Conservation (phyloP, 2,888 invertebrate species). For the Quadriops clusia region DNA sequence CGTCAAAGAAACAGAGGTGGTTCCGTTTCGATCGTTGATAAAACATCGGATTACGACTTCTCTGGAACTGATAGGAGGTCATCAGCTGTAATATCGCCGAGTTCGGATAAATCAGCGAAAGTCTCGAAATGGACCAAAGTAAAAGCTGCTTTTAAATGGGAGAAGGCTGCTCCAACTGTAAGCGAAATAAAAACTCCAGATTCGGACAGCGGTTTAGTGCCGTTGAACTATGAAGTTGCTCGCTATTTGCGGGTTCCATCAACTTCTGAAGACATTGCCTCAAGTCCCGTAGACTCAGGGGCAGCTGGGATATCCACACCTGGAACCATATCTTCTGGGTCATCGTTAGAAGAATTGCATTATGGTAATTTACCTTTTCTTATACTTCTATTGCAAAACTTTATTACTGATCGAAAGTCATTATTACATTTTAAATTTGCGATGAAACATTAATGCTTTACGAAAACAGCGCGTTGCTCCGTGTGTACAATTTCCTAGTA, state of each 20-base stretch:
- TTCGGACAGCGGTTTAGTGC: conserved; percentile 35
- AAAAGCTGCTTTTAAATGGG: conserved; percentile 81
- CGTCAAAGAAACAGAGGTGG: conserved; percentile 49
- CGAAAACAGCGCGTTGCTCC: no score
- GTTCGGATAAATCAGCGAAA: conserved; percentile 38
- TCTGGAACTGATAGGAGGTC: conserved; percentile 9
- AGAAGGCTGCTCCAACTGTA: conserved; percentile 46
- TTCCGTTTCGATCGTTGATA: conserved; percentile 34
- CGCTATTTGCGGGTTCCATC: conserved; percentile 42
- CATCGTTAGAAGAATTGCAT: conserved; percentile 59
- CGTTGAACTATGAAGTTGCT: conserved; percentile 40
- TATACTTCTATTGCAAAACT: conserved; percentile 4
- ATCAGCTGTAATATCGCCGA: conserved; percentile 6
- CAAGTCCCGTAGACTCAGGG: conserved; percentile 45
- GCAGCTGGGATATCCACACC: conserved; percentile 47
- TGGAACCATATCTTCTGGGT: conserved; percentile 57
- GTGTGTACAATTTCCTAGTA: no score
- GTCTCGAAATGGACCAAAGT: conserved; percentile 84
- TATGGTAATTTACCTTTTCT: no score
- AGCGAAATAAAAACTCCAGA: conserved; percentile 35
- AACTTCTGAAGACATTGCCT: conserved; percentile 31
- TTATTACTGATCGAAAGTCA: conserved; percentile 10
- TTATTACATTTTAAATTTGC: conserved; percentile 23
- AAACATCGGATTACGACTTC: conserved; percentile 3
- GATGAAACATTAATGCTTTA: no score